Conservation (phyloP, 2,888 invertebrate species). For the Acronicta alni region DNA sequence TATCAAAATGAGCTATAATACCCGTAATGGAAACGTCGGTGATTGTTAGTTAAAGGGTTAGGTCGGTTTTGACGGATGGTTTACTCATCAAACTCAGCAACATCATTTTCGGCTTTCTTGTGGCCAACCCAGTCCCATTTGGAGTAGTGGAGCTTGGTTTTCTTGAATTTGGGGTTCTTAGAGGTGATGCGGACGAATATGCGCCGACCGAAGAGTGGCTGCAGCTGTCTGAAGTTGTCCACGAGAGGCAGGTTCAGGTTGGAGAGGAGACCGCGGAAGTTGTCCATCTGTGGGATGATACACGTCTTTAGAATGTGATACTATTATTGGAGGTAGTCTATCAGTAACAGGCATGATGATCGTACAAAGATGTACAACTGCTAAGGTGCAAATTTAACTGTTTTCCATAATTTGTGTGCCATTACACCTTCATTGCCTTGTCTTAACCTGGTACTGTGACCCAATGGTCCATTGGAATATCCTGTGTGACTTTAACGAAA, state of each 20-base stretch:
- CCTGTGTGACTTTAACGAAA: neutral
- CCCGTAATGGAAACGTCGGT: constrained; percentile 67
- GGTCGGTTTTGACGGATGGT: constrained; percentile 11
- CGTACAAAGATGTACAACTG: too few relatives aligned
- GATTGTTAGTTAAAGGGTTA: constrained; percentile 45
- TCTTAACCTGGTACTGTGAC: neutral
- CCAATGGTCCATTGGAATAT: neutral
- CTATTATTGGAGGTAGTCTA: neutral
- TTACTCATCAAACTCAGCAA: constrained; percentile 84
- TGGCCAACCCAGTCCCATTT: constrained; percentile 91
- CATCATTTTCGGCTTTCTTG: constrained; percentile 85
- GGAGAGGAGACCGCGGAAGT: constrained; percentile 91
- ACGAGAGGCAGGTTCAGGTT: constrained; percentile 90
- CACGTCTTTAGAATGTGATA: neutral
- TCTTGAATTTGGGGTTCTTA: constrained; percentile 88
- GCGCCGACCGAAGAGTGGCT: constrained; percentile 91
- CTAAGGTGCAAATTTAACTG: too few relatives aligned
- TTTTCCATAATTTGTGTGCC: too few relatives aligned
- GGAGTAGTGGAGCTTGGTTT: constrained; percentile 89
- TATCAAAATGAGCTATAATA: constrained; percentile 64
- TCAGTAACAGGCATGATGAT: too few relatives aligned
- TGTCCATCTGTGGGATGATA: constrained; percentile 86
- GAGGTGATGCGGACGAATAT: constrained; percentile 91
- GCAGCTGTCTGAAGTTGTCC: constrained; percentile 92
- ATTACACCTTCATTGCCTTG: too few relatives aligned